A percentile compares a stretch with the other conserved stretches of the same genome.
These are phyloP conservation scores for Drymodes brunneopygia DNA, from an alignment of 2,113 vertebrate species.

Conservation along the genomic window DNA sequence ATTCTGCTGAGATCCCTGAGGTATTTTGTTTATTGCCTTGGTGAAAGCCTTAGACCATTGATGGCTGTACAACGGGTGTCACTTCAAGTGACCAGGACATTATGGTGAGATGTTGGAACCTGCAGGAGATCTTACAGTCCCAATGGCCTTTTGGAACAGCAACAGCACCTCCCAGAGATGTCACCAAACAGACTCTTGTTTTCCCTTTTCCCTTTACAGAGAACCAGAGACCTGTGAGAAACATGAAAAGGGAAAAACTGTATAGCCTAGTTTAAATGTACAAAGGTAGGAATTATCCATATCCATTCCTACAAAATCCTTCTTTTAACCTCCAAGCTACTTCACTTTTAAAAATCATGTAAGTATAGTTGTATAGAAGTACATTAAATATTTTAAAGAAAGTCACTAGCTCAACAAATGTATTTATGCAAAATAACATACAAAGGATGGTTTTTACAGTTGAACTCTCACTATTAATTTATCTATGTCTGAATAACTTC, in stretches of 20 bases:
- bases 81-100: background rate
- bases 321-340: background rate
- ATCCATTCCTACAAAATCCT: background rate
- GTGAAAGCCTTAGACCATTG: background rate
- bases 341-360: conserved; percentile 16
- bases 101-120: background rate
- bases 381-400: conserved; percentile 47
- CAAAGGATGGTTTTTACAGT: conserved; percentile 47
- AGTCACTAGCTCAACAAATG: conserved; percentile 47
- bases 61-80: background rate
- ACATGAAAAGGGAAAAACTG: background rate
- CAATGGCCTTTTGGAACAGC: background rate
- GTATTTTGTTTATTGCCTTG: background rate
- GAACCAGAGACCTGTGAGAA: background rate
- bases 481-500: conserved; percentile 36
- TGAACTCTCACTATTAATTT: conserved; percentile 56
- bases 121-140: background rate
- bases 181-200: background rate
- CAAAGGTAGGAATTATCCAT: background rate
- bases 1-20: background rate
- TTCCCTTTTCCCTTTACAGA: background rate
- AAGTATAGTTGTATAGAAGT: conserved; percentile 36
- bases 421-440: conserved; percentile 47
- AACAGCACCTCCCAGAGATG: background rate
- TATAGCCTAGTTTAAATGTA: background rate